Evolutionary conservation across 1,140 invertebrate genomes (phyloP).

Genomic region (Drosophila repleta): DNA sequence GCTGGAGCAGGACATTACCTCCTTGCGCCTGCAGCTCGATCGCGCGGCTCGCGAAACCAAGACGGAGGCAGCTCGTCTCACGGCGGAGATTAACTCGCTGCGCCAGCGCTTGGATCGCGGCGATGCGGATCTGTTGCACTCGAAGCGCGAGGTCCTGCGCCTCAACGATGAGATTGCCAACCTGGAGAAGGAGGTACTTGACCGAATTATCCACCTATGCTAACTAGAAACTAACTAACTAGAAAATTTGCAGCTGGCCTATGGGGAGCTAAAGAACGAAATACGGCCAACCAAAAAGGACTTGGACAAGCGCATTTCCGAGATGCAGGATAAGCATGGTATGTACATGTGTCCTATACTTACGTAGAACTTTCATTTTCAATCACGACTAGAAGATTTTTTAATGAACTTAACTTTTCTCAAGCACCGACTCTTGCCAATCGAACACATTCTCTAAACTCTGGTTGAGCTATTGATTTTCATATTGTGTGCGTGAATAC

Average conservation of each 20-base stretch:
- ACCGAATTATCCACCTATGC: background rate
- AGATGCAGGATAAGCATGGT: constrained; percentile 93
- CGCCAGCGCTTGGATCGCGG: constrained; percentile 90
- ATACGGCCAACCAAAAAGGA: constrained; percentile 87
- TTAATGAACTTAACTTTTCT: background rate
- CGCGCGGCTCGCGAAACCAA: constrained; percentile 89
- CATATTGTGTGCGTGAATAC: constrained; percentile 62
- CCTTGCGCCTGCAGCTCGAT: constrained; percentile 86
- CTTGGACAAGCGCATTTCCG: constrained; percentile 88
- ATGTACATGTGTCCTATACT: constrained; percentile 53
- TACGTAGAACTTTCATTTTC: no score
- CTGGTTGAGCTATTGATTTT: constrained; percentile 87
- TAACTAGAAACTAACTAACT: background rate
- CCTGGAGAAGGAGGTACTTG: constrained; percentile 90
- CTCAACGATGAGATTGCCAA: constrained; percentile 90
- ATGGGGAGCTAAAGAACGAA: constrained; percentile 85
- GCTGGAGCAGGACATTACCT: constrained; percentile 90
- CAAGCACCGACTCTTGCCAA: constrained; percentile 16
- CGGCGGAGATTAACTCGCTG: constrained; percentile 90
- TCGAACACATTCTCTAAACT: constrained; percentile 49
- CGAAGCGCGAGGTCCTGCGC: constrained; percentile 89
- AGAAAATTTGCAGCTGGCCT: constrained; percentile 63
- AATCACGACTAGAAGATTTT: no score
- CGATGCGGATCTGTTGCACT: constrained; percentile 91
- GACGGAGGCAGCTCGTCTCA: constrained; percentile 89